Evolutionary conservation across 2,888 invertebrate species (phyloP), one percentile per base, ranked within the genome.

Genomic region (Cylindroiulus punctatus): DNA sequence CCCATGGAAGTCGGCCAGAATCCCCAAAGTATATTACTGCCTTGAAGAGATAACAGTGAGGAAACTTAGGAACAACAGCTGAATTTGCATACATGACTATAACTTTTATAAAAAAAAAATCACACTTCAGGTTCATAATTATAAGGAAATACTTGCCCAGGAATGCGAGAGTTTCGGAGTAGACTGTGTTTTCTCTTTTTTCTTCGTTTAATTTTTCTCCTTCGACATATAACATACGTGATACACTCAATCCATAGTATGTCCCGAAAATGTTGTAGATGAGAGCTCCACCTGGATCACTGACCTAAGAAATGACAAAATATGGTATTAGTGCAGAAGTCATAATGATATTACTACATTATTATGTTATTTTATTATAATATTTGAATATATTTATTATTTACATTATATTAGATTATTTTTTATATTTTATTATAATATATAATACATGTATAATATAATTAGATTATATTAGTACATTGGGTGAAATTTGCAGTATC

Each of bases 271-370:
- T 94, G 90, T 99, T 98, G 82, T 98, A 96, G 86, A 94, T 96
- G 90, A 99, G 97, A 4, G 98, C 98, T 85, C 97, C 98, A 32
- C 99, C 98, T n/a, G 96, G 95, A 91, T 99, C 98, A 85, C 95
- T 93, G 10, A 94, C 96, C 98, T 98, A 90, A 40, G 30, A 12
- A 81, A 30, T 17, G 81, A 30, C 10, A 81, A 14, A 81, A 32
- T 36, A 36, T 4, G 36, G 7, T 36, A 36, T 36, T 36, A 7
- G 36, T 36, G 7, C 36, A 4, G 36, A n/a, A n/a, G n/a, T n/a
- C n/a, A n/a, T n/a, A n/a, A n/a, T 36, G 7, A 36, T 36, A 36
- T 36, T 36, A 36, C 2, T 36, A 36, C 36, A 36, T 4, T 36
- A 36, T 7, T 7, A 36, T 36, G 7, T 36, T 36, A 36, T 36